A percentile compares a stretch with the other conserved stretches of the same genome.
These are phyloP conservation scores for Brachionus manjavacas DNA, from an alignment of 1,140 invertebrate genomes.

Conservation along the genomic window DNA sequence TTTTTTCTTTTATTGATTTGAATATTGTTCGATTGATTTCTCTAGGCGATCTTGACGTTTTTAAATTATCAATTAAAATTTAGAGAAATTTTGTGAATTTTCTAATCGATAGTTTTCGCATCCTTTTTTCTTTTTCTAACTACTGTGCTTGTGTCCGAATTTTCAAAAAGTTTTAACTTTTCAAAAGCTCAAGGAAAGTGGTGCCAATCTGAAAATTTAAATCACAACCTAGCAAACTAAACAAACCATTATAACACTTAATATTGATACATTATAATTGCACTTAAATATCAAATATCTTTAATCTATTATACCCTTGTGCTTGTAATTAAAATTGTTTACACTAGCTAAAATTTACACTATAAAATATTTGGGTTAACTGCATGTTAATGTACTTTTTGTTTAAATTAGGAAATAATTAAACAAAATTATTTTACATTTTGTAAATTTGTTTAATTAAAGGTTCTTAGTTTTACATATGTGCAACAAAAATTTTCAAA, in stretches of 20 bases:
- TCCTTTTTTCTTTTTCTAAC: neutral
- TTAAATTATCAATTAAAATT: neutral
- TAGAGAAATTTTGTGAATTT: neutral
- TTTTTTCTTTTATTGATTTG: conserved; percentile 10
- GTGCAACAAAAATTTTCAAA: neutral
- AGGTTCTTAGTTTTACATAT: neutral
- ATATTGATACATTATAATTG: conserved; percentile 1
- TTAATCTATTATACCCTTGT: neutral
- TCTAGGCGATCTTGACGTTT: neutral
- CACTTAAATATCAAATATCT: conserved; percentile 23
- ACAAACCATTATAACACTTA: conserved; percentile 9
- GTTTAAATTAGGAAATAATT: conserved; percentile 20
- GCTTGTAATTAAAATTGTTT: conserved; percentile 8
- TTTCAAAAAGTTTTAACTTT: neutral
- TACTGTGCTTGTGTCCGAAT: neutral
- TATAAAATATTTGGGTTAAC: neutral
- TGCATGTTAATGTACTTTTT: neutral
- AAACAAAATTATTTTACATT: conserved; percentile 1
- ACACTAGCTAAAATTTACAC: conserved; percentile 29
- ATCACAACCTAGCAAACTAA: neutral
- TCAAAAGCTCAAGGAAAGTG: neutral
- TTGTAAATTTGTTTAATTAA: conserved; percentile 3
- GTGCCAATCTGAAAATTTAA: neutral
- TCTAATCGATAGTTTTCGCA: neutral
- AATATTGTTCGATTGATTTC: neutral